Conservation (phyloP, 2,888 invertebrate genomes). For the Leptopterna dolabrata region DNA sequence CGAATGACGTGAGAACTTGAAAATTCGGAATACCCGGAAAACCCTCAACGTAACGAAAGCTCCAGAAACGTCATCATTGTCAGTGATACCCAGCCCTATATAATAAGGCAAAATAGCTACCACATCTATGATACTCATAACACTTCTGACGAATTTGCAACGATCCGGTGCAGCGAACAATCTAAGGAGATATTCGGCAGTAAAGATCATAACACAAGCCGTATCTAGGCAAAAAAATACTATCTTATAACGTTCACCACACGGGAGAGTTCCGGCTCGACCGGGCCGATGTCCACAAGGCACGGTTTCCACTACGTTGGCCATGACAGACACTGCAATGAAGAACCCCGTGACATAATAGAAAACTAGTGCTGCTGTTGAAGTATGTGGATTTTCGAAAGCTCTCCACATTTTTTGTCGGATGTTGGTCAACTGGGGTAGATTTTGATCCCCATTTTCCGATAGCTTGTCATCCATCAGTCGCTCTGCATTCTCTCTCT, state of each 20-base stretch:
- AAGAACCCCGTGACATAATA: conserved; percentile 99
- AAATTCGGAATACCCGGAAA: conserved; percentile 99
- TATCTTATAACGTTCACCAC: conserved; percentile 97
- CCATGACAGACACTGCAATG: conserved; percentile 99
- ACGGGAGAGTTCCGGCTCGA: conserved; percentile 88
- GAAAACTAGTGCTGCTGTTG: conserved; percentile 98
- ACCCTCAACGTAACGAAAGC: conserved; percentile 99
- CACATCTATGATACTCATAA: conserved; percentile 99
- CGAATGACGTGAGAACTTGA: conserved; percentile 99
- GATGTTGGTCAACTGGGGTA: conserved; percentile 87
- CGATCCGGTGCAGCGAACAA: conserved; percentile 98
- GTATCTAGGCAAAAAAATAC: conserved; percentile 99
- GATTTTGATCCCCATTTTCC: conserved; percentile 90
- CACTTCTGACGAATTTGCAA: conserved; percentile 96
- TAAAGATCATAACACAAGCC: conserved; percentile 99
- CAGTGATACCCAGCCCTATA: conserved; percentile 96
- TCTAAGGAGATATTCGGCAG: conserved; percentile 94
- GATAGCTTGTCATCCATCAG: conserved; percentile 97
- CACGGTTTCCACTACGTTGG: conserved; percentile 98
- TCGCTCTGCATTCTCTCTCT: conserved; percentile 97
- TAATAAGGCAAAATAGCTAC: conserved; percentile 99
- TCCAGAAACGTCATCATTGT: conserved; percentile 98
- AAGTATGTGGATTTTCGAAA: conserved; percentile 99
- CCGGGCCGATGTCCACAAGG: conserved; percentile 91
- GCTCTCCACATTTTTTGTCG: conserved; percentile 99